Evolutionary conservation across 2,797 vertebrate genomes (phyloP), one percentile per base, ranked within the genome.

Genomic region (Lepilemur ruficaudatus): DNA sequence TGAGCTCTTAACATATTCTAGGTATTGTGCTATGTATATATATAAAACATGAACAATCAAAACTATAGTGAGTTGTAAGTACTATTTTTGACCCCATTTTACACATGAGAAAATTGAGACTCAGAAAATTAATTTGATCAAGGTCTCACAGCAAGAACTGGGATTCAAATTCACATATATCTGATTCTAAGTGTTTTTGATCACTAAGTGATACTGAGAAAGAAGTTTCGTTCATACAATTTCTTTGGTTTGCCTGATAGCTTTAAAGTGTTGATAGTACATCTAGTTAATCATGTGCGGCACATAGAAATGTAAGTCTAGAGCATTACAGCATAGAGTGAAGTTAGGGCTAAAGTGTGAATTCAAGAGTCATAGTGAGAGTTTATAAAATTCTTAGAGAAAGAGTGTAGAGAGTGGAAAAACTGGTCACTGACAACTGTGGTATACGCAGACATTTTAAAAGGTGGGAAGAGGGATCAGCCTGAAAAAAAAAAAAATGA

Each of bases 181-280:
- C 55, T 93, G 61, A 83, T 67, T 46, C 70, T 91, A 59, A 88
- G 30, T 84, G 52, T 38, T 96, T 91, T 89, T 90, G 52, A 65
- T 81, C 20, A 69, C 18, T 46, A 84, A 91, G 50, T 81, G 48
- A 22, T 65, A 84, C 55, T 79, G 43, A 94, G n/a, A 81, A 89
- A 95, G 46, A 95, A 78, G 23, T 85, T 95, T 81, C 32, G 17
- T 65, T 69, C 32, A 65, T 35, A 10, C n/a, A 43, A 22, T 92
- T 95, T 80, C 22, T 93, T 79, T 76, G 48, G 38, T 90, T 95
- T 93, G 30, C 59, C 46, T 52, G 22, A 75, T 80, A 52, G 14
- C 17, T 83, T 90, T 82, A 89, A 90, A 70, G 13, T 22, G 1
- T 61, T 76, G 35, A 30, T 78, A 69, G 59, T 22, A 85, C 32